Conservation (phyloP, 2,888 invertebrate species). For the Carpatolechia fugitivella region DNA sequence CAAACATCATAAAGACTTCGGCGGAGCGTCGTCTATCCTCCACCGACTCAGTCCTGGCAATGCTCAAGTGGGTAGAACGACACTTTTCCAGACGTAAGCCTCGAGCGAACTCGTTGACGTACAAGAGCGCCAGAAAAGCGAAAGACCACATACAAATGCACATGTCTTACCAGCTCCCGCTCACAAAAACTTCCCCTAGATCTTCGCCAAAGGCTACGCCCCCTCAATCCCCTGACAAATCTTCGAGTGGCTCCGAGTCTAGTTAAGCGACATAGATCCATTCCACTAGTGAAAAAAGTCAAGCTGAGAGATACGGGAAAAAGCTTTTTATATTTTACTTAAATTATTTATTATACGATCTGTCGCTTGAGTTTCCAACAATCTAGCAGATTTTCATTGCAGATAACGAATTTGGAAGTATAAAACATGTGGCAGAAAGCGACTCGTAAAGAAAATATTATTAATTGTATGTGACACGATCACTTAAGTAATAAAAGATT, state of each 20-base stretch:
- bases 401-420: too few species aligned
- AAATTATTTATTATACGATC: too few species aligned
- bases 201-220: conserved; percentile 55
- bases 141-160: conserved; percentile 88
- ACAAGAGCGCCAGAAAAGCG: conserved; percentile 78
- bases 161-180: conserved; percentile 83
- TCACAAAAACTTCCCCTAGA: conserved; percentile 49
- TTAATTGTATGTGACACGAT: too few species aligned
- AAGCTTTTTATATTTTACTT: too few species aligned
- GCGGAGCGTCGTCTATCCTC: conserved; percentile 93
- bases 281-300: conserved; percentile 11
- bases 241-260: conserved; percentile 66
- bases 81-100: conserved; percentile 90
- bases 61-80: conserved; percentile 94
- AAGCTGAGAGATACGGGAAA: not conserved
- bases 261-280: conserved; percentile 42
- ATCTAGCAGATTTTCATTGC: too few species aligned
- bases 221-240: conserved; percentile 53
- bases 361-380: too few species aligned
- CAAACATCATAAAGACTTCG: conserved; percentile 90
- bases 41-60: conserved; percentile 92
- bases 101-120: conserved; percentile 83
- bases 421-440: too few species aligned
- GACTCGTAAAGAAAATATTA: too few species aligned
- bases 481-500: too few species aligned